Percentiles rank a stretch among this genome's conserved stretches.
phyloP scores from a whole-genome alignment of 2,888 invertebrate genomes.

The Quadroppia sp. region DNA sequence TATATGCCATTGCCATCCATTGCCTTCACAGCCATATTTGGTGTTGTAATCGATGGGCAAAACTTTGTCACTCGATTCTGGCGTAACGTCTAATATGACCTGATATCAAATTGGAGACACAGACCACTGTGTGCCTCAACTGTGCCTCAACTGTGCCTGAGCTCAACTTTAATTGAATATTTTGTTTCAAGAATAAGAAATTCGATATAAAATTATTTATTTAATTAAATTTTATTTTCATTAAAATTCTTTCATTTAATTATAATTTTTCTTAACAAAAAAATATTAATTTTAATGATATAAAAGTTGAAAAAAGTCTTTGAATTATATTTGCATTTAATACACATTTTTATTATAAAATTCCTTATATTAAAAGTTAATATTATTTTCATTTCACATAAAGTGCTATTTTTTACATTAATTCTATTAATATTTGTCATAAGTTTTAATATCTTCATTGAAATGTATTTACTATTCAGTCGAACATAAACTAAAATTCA shows the following conservation, averaged over 20 bases:
- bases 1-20: conserved; percentile 11
- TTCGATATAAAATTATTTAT: background rate
- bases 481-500: background rate
- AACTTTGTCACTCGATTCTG: conserved; percentile 1
- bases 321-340: background rate
- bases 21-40: conserved; percentile 28
- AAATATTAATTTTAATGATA: no score
- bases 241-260: no score
- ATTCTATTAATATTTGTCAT: background rate
- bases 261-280: no score
- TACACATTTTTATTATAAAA: background rate
- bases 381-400: no score
- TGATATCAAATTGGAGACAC: conserved; percentile 8
- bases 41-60: background rate
- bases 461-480: background rate
- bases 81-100: conserved; percentile 23
- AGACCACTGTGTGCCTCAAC: background rate
- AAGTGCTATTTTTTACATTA: background rate
- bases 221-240: background rate
- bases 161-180: conserved; percentile 15
- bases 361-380: background rate
- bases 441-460: background rate
- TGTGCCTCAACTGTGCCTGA: background rate
- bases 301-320: no score
- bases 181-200: background rate